Evolutionary conservation across 2,888 invertebrate species (phyloP).

Genomic region (Ecdyonurus torrentis): DNA sequence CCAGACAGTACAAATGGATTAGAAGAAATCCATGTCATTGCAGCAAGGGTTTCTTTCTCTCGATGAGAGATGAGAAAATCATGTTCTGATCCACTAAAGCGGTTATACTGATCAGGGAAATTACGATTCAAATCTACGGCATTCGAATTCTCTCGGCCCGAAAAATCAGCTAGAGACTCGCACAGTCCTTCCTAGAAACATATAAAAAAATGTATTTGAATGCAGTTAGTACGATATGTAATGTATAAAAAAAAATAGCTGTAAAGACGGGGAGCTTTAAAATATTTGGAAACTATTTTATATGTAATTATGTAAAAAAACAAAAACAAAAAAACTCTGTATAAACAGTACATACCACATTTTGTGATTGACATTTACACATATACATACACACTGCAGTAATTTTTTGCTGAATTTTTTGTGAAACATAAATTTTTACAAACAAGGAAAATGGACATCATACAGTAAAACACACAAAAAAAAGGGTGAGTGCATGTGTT

Average conservation of each 20-base stretch:
- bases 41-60: conserved; percentile 74
- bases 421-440: too few species aligned
- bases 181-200: conserved; percentile 58
- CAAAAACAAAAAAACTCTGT: too few species aligned
- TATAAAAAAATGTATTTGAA: conserved; percentile 5
- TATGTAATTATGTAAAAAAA: too few species aligned
- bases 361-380: too few species aligned
- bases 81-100: conserved; percentile 18
- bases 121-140: conserved; percentile 75
- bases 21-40: conserved; percentile 76
- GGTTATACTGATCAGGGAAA: conserved; percentile 78
- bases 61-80: conserved; percentile 30
- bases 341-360: too few species aligned
- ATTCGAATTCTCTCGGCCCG: conserved; percentile 68
- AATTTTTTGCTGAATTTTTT: too few species aligned
- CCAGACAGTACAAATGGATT: conserved; percentile 86
- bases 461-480: too few species aligned
- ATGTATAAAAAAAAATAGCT: too few species aligned
- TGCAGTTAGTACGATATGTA: conserved; percentile 7
- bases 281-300: neutral
- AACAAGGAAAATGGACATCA: too few species aligned
- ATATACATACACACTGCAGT: too few species aligned
- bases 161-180: conserved; percentile 43
- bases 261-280: too few species aligned
- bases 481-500: too few species aligned